Percentiles rank a stretch among this genome's conserved stretches.
These are phyloP conservation scores for Chrysolina oricalcia DNA, from an alignment of 2,888 invertebrate species.

Conservation along the genomic window DNA sequence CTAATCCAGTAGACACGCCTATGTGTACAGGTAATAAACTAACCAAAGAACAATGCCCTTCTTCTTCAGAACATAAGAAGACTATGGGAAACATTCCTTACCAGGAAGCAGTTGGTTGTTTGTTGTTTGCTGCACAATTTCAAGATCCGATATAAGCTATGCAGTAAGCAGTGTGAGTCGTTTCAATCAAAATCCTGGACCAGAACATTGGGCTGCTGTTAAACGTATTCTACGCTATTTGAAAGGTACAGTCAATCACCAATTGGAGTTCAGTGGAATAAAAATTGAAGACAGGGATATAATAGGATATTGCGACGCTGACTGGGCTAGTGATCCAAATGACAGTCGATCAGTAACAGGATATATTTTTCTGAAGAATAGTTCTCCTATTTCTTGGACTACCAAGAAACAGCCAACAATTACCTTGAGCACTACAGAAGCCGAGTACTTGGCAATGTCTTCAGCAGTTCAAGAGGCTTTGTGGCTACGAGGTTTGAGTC, in stretches of 20 bases:
- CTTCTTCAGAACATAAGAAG: not conserved
- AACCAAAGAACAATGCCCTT: not conserved
- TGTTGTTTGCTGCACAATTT: not conserved
- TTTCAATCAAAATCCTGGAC: conserved; percentile 19
- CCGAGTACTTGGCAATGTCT: not conserved
- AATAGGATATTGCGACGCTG: conserved; percentile 33
- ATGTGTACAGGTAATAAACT: not conserved
- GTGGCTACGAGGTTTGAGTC: conserved; percentile 11
- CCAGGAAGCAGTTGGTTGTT: conserved; percentile 19
- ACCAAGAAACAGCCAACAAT: conserved; percentile 30
- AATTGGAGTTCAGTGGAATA: conserved; percentile 13
- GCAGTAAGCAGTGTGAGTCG: not conserved
- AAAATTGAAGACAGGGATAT: conserved; percentile 4
- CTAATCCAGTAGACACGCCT: not conserved
- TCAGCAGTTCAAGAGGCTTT: not conserved
- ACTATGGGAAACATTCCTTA: not conserved
- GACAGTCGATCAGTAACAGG: conserved; percentile 28
- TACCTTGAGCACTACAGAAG: conserved; percentile 1
- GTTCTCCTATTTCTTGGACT: conserved; percentile 25
- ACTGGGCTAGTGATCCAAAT: conserved; percentile 27
- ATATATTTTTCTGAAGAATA: conserved; percentile 19
- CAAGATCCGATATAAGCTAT: conserved; percentile 2
- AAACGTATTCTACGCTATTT: conserved; percentile 24
- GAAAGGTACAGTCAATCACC: not conserved
- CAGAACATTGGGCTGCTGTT: conserved; percentile 21